phyloP scores from a whole-genome alignment of 2,888 invertebrate species.

The Xestia sexstrigata region DNA sequence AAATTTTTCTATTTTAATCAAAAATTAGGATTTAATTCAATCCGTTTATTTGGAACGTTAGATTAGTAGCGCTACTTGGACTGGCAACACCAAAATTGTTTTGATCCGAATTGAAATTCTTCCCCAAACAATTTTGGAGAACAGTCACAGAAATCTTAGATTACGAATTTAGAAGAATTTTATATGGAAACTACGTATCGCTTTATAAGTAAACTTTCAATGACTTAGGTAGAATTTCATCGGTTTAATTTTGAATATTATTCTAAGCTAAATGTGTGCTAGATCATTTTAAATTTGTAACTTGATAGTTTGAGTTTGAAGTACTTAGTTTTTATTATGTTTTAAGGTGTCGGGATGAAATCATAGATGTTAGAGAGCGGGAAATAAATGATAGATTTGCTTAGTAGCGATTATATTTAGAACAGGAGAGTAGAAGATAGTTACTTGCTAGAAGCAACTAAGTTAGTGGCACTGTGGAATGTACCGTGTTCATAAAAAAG shows the following conservation, averaged over 20 bases:
- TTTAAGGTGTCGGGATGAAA: slow-evolving; percentile 54
- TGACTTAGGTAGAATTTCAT: slow-evolving; percentile 81
- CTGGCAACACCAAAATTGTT: slow-evolving; percentile 71
- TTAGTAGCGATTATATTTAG: slow-evolving; percentile 72
- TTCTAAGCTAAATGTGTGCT: slow-evolving; percentile 86
- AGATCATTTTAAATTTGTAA: slow-evolving; percentile 78
- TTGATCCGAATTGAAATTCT: slow-evolving; percentile 63
- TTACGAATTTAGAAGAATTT: slow-evolving; percentile 87
- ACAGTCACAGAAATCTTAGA: slow-evolving; percentile 84
- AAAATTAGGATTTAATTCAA: slow-evolving; percentile 82
- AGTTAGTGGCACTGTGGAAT: slow-evolving; percentile 89
- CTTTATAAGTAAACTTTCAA: slow-evolving; percentile 83
- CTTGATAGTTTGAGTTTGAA: slow-evolving; percentile 65
- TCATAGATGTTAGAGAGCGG: slow-evolving; percentile 55
- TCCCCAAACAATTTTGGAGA: slow-evolving; percentile 62
- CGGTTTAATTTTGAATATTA: slow-evolving; percentile 84
- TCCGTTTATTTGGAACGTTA: slow-evolving; percentile 86
- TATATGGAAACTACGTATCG: slow-evolving; percentile 87
- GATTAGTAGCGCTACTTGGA: slow-evolving; percentile 84
- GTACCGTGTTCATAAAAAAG: slow-evolving; percentile 89
- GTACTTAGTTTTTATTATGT: slow-evolving; percentile 59
- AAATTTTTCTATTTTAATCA: slow-evolving; percentile 86
- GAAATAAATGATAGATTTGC: slow-evolving; percentile 69
- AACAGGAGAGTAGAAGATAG: slow-evolving; percentile 81
- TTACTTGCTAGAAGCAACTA: slow-evolving; percentile 86